Evolutionary conservation across 2,113 vertebrate species (phyloP).

Genomic region (Microtus montanus): DNA sequence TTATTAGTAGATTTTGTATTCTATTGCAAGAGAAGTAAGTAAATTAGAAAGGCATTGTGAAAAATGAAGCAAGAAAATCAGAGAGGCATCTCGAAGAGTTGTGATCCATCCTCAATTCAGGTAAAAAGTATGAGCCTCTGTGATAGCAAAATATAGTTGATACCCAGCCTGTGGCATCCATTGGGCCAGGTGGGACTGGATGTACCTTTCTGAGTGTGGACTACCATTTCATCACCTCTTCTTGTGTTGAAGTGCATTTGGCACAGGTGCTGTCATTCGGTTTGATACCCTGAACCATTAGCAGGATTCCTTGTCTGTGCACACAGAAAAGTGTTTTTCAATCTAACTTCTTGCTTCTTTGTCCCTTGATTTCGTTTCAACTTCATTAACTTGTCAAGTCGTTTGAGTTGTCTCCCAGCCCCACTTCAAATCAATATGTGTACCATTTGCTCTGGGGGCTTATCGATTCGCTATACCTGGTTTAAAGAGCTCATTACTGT

Average conservation of each 20-base stretch:
- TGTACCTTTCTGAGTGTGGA: background rate
- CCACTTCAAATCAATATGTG: conserved; percentile 49
- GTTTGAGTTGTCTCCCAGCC: background rate
- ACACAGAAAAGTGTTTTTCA: background rate
- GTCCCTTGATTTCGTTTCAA: conserved; percentile 46
- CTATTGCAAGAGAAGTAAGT: background rate
- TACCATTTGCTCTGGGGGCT: conserved; percentile 53
- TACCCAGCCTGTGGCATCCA: background rate
- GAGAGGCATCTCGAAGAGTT: background rate
- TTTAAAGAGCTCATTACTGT: conserved; percentile 63
- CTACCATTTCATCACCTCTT: background rate
- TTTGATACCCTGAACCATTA: background rate
- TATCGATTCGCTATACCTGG: conserved; percentile 47
- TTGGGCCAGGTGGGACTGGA: background rate
- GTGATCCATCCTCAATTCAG: background rate
- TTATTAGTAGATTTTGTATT: background rate
- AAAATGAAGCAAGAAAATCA: background rate
- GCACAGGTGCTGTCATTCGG: background rate
- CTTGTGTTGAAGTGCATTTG: background rate
- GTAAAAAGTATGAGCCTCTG: background rate
- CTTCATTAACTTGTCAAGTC: conserved; percentile 37
- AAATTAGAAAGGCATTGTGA: background rate
- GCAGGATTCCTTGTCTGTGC: background rate
- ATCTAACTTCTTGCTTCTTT: conserved; percentile 14
- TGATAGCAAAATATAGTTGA: background rate